Percentiles rank a stretch among this genome's conserved stretches.
Evolutionary conservation across 2,797 vertebrate species (phyloP).

Genomic region (Prunella strophiata): DNA sequence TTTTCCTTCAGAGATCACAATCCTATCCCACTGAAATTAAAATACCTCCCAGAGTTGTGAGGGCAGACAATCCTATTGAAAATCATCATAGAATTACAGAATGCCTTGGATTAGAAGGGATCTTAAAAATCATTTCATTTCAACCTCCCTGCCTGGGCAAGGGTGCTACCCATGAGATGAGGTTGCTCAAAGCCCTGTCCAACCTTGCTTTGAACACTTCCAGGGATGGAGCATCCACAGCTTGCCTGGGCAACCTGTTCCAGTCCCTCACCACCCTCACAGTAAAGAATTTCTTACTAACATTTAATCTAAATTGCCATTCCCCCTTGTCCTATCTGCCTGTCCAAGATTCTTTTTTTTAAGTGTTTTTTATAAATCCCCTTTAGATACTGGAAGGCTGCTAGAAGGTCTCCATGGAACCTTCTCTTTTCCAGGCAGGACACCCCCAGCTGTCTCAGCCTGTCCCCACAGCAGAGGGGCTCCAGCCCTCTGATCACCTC

Average conservation of each 20-base stretch:
- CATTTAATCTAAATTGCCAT: not conserved
- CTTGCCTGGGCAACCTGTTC: not conserved
- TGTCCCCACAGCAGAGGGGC: not conserved
- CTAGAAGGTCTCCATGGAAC: not conserved
- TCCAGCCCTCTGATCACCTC: not conserved
- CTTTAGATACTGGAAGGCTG: not conserved
- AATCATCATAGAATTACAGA: not conserved
- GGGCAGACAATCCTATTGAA: not conserved
- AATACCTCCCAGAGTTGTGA: not conserved
- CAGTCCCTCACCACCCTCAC: not conserved
- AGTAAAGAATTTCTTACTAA: not conserved
- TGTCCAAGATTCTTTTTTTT: not conserved
- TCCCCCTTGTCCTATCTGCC: not conserved
- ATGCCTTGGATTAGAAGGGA: not conserved
- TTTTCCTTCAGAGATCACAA: not conserved
- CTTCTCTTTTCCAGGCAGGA: not conserved
- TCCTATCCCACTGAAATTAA: not conserved
- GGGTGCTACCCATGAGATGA: fast-evolving
- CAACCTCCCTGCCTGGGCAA: not conserved
- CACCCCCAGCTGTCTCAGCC: not conserved
- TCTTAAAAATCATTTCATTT: not conserved
- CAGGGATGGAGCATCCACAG: not conserved
- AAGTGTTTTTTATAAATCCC: not conserved
- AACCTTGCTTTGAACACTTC: not conserved
- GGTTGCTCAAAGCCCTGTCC: not conserved